phyloP scores from a whole-genome alignment of 64 coral and sea anemone species.

The Stichodactyla helianthus region DNA sequence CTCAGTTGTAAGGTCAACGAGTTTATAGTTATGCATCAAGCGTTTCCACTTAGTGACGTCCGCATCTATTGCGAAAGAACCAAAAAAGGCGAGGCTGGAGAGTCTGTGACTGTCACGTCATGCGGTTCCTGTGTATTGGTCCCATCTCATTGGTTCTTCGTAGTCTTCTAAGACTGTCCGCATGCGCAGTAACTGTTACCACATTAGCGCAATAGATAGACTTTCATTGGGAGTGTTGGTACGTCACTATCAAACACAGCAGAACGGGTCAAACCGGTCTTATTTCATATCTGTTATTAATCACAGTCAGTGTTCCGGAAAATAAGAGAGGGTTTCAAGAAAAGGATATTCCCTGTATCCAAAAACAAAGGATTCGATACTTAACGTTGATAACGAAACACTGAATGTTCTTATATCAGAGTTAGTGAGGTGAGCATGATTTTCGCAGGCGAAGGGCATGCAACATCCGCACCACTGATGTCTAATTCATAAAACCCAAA shows the following conservation, averaged over 20 bases:
- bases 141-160: neutral
- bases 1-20: neutral
- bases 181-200: neutral
- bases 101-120: slow-evolving; percentile 11
- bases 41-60: neutral
- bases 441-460: neutral
- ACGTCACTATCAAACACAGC: neutral
- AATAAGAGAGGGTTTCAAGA: neutral
- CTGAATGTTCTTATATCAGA: neutral
- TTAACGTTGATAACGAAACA: neutral
- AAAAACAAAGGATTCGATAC: slow-evolving; percentile 1
- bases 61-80: neutral
- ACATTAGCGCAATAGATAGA: neutral
- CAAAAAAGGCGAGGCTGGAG: neutral
- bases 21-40: neutral
- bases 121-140: neutral
- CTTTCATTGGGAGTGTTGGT: slow-evolving; percentile 1
- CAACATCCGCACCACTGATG: neutral
- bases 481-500: no score
- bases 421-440: neutral
- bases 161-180: neutral
- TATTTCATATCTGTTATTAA: neutral
- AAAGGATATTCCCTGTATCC: neutral
- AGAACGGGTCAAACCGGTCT: neutral
- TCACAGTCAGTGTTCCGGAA: neutral